phyloP scores from a whole-genome alignment of 2,113 vertebrate species.

The Trematocara marginatum region DNA sequence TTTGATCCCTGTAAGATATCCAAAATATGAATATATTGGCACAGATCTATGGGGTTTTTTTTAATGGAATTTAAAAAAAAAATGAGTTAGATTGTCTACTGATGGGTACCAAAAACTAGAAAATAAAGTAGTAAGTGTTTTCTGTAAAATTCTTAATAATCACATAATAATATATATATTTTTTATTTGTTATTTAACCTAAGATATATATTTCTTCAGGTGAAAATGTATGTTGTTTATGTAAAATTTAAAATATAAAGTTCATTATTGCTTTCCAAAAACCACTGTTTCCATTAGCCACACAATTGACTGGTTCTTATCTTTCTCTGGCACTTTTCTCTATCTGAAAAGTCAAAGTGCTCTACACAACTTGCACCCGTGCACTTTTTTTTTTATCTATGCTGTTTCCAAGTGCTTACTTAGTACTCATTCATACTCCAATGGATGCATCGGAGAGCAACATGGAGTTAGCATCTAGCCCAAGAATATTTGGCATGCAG shows the following conservation, averaged over 20 bases:
- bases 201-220: not conserved
- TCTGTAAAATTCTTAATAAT: not conserved
- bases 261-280: not conserved
- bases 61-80: not conserved
- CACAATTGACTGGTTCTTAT: not conserved
- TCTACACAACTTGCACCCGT: not conserved
- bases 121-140: not conserved
- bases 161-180: not conserved
- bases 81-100: not conserved
- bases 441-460: not conserved
- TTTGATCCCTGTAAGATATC: not conserved
- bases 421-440: not conserved
- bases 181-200: not conserved
- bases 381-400: not conserved
- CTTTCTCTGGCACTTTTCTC: not conserved
- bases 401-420: not conserved
- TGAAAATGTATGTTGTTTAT: not conserved
- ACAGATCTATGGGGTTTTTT: rapidly evolving
- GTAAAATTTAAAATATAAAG: not conserved
- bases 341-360: rapidly evolving
- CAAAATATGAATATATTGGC: not conserved
- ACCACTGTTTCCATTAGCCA: not conserved
- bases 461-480: not conserved
- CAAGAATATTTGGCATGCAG: not conserved
- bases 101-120: not conserved